Percentiles rank a stretch among this genome's conserved stretches.
These are phyloP conservation scores for Pristis pectinata DNA, from an alignment of 2,797 vertebrate species.

Conservation along the genomic window DNA sequence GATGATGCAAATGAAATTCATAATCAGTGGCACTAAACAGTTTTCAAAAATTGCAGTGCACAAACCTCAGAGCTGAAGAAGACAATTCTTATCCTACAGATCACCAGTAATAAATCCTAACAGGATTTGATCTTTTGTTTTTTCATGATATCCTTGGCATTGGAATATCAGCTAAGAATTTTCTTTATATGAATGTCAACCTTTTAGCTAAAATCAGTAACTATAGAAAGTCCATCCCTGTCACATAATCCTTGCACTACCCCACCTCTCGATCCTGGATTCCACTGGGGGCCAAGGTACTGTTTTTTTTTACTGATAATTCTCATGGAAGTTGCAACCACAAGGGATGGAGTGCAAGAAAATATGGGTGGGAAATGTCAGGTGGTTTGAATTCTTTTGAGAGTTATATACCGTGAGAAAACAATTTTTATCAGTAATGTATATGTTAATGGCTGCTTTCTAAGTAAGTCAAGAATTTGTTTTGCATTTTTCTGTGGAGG, in stretches of 20 bases:
- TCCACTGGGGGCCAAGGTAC: no score
- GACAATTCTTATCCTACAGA: not conserved
- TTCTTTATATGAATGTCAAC: not conserved
- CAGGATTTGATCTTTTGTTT: not conserved
- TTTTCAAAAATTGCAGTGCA: not conserved
- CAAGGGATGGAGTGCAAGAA: not conserved
- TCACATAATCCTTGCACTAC: not conserved
- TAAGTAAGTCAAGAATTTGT: not conserved
- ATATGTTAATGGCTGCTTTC: not conserved
- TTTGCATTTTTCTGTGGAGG: not conserved
- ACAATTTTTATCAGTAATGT: not conserved
- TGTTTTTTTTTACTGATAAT: not conserved
- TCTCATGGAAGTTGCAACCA: not conserved
- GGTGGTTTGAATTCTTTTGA: not conserved
- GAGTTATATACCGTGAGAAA: not conserved
- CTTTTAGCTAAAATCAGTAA: not conserved
- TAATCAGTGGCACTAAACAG: not conserved
- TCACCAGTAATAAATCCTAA: not conserved
- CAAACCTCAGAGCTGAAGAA: not conserved
- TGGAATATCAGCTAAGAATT: not conserved
- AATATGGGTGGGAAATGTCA: not conserved
- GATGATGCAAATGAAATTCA: not conserved
- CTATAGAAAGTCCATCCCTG: not conserved
- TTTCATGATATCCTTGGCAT: not conserved
- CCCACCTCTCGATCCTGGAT: no score